Conservation (phyloP, 2,113 vertebrate genomes). For the Cephalopterus ornatus region DNA sequence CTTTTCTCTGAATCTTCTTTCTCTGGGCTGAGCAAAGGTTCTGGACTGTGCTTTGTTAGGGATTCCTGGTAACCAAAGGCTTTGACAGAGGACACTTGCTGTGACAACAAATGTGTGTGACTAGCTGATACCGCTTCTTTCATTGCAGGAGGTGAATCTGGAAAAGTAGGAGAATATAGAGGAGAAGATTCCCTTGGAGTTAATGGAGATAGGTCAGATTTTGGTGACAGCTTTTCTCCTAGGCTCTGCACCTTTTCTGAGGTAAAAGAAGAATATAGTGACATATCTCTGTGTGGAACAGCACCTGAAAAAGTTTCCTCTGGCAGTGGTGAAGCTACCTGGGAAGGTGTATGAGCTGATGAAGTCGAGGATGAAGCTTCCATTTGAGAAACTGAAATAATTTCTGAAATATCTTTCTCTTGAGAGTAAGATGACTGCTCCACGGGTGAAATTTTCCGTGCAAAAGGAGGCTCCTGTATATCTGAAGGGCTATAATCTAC, state of each 20-base stretch:
- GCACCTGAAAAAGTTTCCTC: slow-evolving; percentile 74
- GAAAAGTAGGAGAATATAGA: slow-evolving; percentile 74
- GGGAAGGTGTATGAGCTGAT: slow-evolving; percentile 90
- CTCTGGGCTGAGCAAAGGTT: slow-evolving; percentile 58
- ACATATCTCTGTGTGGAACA: slow-evolving; percentile 78
- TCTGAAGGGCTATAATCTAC: slow-evolving; percentile 91
- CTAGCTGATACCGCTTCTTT: neutral
- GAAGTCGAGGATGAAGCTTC: slow-evolving; percentile 92
- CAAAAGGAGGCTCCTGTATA: slow-evolving; percentile 71
- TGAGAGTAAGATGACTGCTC: slow-evolving; percentile 82
- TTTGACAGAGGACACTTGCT: slow-evolving; percentile 64
- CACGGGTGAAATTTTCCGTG: slow-evolving; percentile 67
- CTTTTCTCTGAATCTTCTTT: slow-evolving; percentile 66
- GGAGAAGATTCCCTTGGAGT: slow-evolving; percentile 78
- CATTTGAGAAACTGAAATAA: slow-evolving; percentile 86
- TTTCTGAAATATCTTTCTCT: slow-evolving; percentile 81
- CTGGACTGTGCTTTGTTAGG: slow-evolving; percentile 68
- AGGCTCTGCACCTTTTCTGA: slow-evolving; percentile 75
- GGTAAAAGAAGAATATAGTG: slow-evolving; percentile 82
- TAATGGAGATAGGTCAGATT: slow-evolving; percentile 80
- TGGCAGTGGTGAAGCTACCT: slow-evolving; percentile 81
- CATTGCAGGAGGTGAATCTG: slow-evolving; percentile 63
- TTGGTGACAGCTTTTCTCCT: slow-evolving; percentile 77
- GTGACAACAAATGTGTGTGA: slow-evolving; percentile 57
- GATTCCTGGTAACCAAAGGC: slow-evolving; percentile 68